Percentiles rank a stretch among this genome's conserved stretches.
These are phyloP conservation scores for Dipus sagitta DNA, from an alignment of 2,797 vertebrate species.

Conservation along the genomic window DNA sequence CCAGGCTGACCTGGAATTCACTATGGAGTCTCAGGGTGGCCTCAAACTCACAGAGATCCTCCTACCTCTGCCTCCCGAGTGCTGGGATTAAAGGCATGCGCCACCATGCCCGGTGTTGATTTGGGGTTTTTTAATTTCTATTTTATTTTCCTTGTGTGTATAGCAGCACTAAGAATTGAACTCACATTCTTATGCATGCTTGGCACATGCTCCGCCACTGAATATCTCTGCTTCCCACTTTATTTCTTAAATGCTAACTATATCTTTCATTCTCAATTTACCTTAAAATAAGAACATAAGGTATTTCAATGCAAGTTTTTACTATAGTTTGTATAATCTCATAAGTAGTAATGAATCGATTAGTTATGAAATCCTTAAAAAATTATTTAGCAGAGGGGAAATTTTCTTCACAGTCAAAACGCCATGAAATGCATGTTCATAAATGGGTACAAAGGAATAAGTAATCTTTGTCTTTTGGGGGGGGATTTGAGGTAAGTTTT, in stretches of 20 bases:
- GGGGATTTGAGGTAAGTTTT: too few species aligned
- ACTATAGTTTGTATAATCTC: constrained; percentile 30
- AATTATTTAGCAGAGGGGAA: background rate
- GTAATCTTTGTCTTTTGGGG: background rate
- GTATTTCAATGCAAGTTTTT: background rate
- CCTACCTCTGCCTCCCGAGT: too few species aligned
- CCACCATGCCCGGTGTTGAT: too few species aligned
- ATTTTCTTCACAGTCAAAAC: constrained; percentile 29
- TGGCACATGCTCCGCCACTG: too few species aligned
- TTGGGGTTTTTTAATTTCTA: background rate
- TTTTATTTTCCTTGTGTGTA: background rate
- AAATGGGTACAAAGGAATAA: background rate
- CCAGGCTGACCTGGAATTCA: too few species aligned
- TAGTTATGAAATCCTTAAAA: constrained; percentile 39
- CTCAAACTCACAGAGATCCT: too few species aligned
- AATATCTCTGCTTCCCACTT: background rate
- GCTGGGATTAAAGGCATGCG: too few species aligned
- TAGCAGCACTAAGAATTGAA: background rate
- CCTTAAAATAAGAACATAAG: background rate
- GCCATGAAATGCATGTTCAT: background rate
- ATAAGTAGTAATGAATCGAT: background rate
- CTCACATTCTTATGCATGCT: background rate
- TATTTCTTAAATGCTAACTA: constrained; percentile 1
- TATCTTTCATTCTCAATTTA: background rate
- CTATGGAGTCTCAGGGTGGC: too few species aligned